These are phyloP conservation scores for Fregetta grallaria DNA, from an alignment of 2,113 vertebrate species.

Conservation along the genomic window DNA sequence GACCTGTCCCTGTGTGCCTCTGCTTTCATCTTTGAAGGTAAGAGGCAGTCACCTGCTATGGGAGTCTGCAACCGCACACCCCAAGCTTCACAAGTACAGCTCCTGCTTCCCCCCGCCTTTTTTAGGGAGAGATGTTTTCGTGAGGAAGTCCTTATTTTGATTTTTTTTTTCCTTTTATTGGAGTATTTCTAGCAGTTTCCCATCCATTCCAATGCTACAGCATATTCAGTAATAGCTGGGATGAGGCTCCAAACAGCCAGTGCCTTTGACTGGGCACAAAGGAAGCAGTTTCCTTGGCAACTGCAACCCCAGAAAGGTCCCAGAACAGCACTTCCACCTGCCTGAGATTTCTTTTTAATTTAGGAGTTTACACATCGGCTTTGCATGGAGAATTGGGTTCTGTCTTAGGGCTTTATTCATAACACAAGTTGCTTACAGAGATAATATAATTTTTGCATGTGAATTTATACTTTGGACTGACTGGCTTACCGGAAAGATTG, in stretches of 20 bases:
- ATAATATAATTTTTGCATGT: neutral
- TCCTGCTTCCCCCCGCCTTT: neutral
- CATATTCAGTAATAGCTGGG: conserved; percentile 22
- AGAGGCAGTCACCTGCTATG: neutral
- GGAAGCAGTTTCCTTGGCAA: conserved; percentile 70
- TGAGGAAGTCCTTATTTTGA: neutral
- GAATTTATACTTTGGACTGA: neutral
- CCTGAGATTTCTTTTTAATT: conserved; percentile 60
- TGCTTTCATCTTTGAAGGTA: neutral
- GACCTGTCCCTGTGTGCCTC: neutral
- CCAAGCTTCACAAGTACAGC: neutral
- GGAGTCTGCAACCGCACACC: neutral
- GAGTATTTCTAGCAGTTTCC: conserved; percentile 2
- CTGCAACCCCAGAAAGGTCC: neutral
- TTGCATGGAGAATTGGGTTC: conserved; percentile 22
- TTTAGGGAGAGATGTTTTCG: neutral
- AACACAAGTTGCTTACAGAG: conserved; percentile 12
- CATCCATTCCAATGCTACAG: neutral
- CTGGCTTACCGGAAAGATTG: neutral
- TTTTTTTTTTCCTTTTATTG: neutral
- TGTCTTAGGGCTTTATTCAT: conserved; percentile 32
- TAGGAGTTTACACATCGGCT: conserved; percentile 13
- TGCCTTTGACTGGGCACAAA: conserved; percentile 63
- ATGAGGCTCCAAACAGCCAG: conserved; percentile 38
- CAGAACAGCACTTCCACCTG: conserved; percentile 35